phyloP scores from a whole-genome alignment of 2,888 invertebrate species.

The Drosophila kambysellisi region DNA sequence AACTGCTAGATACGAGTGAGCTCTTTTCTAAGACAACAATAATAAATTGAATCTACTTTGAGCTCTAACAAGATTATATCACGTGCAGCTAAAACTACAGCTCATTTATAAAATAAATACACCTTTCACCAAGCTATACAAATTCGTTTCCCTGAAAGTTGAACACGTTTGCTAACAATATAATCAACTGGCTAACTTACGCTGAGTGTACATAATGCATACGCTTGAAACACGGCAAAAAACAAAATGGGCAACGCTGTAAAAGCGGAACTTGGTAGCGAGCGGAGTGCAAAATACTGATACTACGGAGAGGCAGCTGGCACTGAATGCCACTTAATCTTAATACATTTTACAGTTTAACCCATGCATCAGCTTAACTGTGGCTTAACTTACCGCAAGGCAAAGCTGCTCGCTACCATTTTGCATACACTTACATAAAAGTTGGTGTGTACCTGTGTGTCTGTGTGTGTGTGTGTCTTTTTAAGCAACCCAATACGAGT shows the following conservation, averaged over 20 bases:
- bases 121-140: neutral
- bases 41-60: neutral
- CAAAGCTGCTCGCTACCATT: constrained; percentile 45
- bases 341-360: constrained; percentile 78
- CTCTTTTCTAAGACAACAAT: neutral
- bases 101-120: constrained; percentile 15
- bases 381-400: constrained; percentile 64
- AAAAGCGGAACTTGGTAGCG: neutral
- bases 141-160: constrained; percentile 39
- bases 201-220: constrained; percentile 54
- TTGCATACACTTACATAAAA: constrained; percentile 44
- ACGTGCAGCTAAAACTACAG: constrained; percentile 1
- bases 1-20: neutral
- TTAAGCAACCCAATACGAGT: constrained; percentile 75
- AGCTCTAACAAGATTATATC: neutral
- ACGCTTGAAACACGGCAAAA: neutral
- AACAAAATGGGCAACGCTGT: neutral
- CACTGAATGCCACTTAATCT: constrained; percentile 72
- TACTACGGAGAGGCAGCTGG: constrained; percentile 41
- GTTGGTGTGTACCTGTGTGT: constrained; percentile 1
- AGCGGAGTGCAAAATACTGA: constrained; percentile 26
- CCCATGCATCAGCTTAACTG: constrained; percentile 78
- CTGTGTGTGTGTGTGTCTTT: constrained; percentile 36
- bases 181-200: constrained; percentile 38
- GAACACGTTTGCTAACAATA: constrained; percentile 42